These are phyloP conservation scores for Austrofundulus limnaeus DNA, from an alignment of 2,113 vertebrate species.

Conservation along the genomic window DNA sequence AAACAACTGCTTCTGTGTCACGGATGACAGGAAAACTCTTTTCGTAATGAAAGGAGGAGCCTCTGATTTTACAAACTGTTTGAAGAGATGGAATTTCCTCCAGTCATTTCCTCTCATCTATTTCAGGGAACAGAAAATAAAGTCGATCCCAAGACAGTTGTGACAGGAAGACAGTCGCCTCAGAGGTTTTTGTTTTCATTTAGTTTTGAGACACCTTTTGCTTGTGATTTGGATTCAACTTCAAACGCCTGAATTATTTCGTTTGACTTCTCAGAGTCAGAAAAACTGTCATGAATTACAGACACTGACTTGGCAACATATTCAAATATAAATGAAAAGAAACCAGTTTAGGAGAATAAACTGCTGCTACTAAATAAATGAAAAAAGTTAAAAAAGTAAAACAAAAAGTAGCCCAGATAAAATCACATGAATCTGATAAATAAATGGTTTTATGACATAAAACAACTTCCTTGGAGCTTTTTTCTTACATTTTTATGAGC, in stretches of 20 bases:
- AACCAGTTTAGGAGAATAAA: background rate
- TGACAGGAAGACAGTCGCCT: conserved; percentile 3
- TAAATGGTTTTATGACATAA: too few species aligned
- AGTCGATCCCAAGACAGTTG: background rate
- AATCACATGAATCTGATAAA: too few species aligned
- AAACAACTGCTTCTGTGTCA: background rate
- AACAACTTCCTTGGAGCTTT: too few species aligned
- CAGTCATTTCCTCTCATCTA: conserved; percentile 49
- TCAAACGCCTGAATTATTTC: background rate
- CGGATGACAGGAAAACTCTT: conserved; percentile 1
- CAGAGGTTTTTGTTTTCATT: background rate
- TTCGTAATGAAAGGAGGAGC: conserved; percentile 11
- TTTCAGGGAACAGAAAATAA: conserved; percentile 20
- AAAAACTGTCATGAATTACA: background rate
- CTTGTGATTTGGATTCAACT: rapidly evolving
- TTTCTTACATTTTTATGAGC: too few species aligned
- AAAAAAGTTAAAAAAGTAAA: background rate
- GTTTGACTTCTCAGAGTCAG: background rate
- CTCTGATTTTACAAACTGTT: conserved; percentile 30
- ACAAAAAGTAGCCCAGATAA: too few species aligned
- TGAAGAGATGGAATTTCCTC: conserved; percentile 62
- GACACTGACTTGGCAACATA: background rate
- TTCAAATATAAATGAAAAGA: background rate
- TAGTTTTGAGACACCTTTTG: too few species aligned
- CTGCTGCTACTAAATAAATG: background rate